Percentiles rank a stretch among this genome's conserved stretches.
phyloP scores from a whole-genome alignment of 2,888 invertebrate genomes.

The Ommatoiulus sabulosus region DNA sequence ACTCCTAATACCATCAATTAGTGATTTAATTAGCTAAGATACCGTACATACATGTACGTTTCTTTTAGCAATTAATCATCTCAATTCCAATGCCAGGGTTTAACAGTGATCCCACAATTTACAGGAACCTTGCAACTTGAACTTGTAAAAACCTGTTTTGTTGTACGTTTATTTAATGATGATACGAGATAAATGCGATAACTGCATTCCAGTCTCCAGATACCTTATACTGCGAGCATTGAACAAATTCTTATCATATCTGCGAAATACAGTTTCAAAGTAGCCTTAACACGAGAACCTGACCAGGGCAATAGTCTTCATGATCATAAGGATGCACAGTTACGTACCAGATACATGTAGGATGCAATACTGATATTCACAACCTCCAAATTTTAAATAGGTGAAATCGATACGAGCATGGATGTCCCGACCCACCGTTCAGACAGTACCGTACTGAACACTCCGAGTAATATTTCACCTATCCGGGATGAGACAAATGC shows the following conservation, averaged over 20 bases:
- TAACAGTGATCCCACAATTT: not conserved
- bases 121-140: not conserved
- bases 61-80: not conserved
- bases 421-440: not conserved
- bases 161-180: not conserved
- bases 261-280: not conserved
- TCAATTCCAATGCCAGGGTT: not conserved
- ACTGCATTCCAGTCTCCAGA: not conserved
- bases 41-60: not conserved
- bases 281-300: not conserved
- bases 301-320: not conserved
- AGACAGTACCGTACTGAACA: not conserved
- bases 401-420: not conserved
- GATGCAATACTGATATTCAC: not conserved
- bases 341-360: not conserved
- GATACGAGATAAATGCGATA: slow-evolving; percentile 5
- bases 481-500: not conserved
- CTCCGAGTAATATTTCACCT: not conserved
- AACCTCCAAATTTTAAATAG: not conserved
- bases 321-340: not conserved
- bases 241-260: not conserved
- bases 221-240: not conserved
- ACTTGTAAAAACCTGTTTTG: not conserved
- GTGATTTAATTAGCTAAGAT: not conserved
- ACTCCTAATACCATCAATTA: not conserved